Evolutionary conservation across 2,113 vertebrate genomes (phyloP), one percentile per base, ranked within the genome.

Genomic region (Saccopteryx leptura): DNA sequence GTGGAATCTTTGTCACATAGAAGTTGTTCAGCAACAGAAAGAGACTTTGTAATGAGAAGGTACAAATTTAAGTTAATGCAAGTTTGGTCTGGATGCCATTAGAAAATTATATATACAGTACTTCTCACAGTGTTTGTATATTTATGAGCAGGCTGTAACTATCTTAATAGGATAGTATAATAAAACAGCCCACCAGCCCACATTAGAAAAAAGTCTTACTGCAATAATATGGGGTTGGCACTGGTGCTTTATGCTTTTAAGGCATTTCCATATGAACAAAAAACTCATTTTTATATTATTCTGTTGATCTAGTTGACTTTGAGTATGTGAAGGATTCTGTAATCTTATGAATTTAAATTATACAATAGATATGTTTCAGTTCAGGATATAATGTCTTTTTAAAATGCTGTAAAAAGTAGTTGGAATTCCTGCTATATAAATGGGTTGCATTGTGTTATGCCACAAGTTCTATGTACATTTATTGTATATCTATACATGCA

Each of bases 21-120:
- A 94, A 98, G 83, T 97, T 96, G 96, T 98, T 98, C 98, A 98
- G 98, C 98, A 99, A 98, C 98, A 98, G 98, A 98, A 98, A 96
- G 97, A 98, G 97, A 98, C 92, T 63, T 61, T 18, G n/a, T 90
- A 96, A 88, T 95, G 98, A 98, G 97, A 98, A 98, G 96, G 87
- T 79, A 81, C 71, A 97, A 96, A 90, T 96, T 95, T 87, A 71
- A 96, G 65, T 76, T 95, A 87, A 88, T 86, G 31, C 33, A 50
- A 78, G 33, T 91, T 91, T 96, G 79, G 88, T 94, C 94, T 98
- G 96, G 84, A 33, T 93, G 26, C 48, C 74, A 71, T 74, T 83
- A 75, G 58, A 63, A 92, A 95, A 66, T 58, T 21, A 90, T 56
- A 13, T 19, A 71, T 96, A 68, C 76, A 74, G 46, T 61, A 12